Percentiles rank a stretch among this genome's conserved stretches.
Conservation (phyloP, 2,888 invertebrate species). For the Brachylomia viminalis region DNA sequence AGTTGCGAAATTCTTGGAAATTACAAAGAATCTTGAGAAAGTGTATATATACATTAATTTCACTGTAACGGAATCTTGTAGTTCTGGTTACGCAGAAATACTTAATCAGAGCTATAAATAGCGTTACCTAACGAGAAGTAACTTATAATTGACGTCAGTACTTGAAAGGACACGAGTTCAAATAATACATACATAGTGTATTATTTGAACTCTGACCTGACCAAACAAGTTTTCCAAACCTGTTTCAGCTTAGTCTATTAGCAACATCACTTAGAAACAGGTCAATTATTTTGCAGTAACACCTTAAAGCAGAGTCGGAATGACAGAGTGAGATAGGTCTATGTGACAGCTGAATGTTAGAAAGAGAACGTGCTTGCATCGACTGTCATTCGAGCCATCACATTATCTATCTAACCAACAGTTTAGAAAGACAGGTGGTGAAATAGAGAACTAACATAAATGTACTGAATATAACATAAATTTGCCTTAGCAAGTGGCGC, state of each 20-base stretch:
- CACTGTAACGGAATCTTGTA: slow-evolving; percentile 6
- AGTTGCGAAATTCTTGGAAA: neutral
- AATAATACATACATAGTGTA: slow-evolving; percentile 16
- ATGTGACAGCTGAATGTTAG: neutral
- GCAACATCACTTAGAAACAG: slow-evolving; percentile 42
- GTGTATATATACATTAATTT: slow-evolving; percentile 22
- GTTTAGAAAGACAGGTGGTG: slow-evolving; percentile 19
- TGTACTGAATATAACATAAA: neutral
- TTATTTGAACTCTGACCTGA: no score
- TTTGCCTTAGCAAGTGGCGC: neutral
- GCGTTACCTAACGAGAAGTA: slow-evolving; percentile 20
- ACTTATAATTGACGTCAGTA: slow-evolving; percentile 36
- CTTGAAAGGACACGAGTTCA: slow-evolving; percentile 49
- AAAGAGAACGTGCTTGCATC: slow-evolving; percentile 23
- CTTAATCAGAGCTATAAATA: slow-evolving; percentile 12
- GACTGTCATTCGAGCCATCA: slow-evolving; percentile 27
- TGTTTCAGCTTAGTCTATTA: slow-evolving; percentile 38
- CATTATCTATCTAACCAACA: slow-evolving; percentile 11
- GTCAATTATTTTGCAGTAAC: slow-evolving; percentile 34
- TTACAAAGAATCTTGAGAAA: slow-evolving; percentile 31
- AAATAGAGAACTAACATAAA: slow-evolving; percentile 5
- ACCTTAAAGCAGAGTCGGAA: neutral
- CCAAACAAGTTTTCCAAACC: slow-evolving; percentile 58
- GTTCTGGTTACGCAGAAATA: slow-evolving; percentile 14
- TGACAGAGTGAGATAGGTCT: slow-evolving; percentile 6